phyloP scores from a whole-genome alignment of 2,113 vertebrate genomes.

The Trogon surrucura region DNA sequence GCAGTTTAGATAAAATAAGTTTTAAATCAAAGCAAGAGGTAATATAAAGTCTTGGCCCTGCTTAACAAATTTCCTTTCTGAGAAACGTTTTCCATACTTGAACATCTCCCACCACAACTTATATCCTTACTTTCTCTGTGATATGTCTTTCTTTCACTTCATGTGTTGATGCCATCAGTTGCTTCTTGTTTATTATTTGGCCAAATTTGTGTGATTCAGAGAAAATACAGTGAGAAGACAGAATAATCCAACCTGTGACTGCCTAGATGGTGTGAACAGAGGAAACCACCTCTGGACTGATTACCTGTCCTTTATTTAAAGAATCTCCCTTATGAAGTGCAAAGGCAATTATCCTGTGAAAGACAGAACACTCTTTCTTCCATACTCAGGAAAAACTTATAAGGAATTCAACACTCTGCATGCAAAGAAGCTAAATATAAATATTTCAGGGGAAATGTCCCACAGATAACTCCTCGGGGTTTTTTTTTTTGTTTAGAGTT shows the following conservation, averaged over 20 bases:
- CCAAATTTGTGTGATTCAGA: neutral
- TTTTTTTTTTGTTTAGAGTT: neutral
- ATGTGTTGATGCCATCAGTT: neutral
- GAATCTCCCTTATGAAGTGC: neutral
- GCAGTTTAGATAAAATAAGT: neutral
- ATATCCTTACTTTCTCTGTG: neutral
- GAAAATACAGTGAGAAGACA: neutral
- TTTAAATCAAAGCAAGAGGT: neutral
- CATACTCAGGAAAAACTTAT: neutral
- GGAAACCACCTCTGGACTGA: neutral
- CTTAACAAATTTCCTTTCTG: neutral
- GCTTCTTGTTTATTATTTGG: neutral
- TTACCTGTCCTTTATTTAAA: neutral
- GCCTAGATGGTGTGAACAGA: neutral
- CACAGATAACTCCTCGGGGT: neutral
- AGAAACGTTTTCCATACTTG: neutral
- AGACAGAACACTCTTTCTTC: neutral
- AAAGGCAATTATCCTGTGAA: neutral
- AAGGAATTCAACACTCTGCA: neutral
- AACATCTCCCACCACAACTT: neutral
- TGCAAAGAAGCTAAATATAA: constrained; percentile 45
- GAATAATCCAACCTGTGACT: neutral
- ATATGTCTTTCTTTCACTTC: neutral
- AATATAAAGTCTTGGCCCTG: neutral
- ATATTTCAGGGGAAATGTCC: constrained; percentile 20